Percentiles rank a stretch among this genome's conserved stretches.
These are phyloP conservation scores for Xanthia icteritia DNA, from an alignment of 2,888 invertebrate species.

Conservation along the genomic window DNA sequence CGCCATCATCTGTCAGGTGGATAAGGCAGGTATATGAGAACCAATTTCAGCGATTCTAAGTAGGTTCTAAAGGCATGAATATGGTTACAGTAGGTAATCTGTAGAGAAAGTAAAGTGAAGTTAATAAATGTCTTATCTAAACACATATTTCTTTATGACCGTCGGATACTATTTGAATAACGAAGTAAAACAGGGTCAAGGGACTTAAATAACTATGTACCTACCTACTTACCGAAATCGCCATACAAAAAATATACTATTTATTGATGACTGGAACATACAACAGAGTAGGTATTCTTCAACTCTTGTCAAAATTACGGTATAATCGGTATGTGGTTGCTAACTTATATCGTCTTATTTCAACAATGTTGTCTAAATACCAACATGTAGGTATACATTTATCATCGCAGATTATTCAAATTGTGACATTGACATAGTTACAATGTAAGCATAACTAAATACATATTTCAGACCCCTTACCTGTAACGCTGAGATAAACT, in stretches of 20 bases:
- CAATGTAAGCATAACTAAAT: neutral
- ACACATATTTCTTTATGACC: slow-evolving; percentile 1
- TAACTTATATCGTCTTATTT: neutral
- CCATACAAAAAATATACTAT: too few relatives aligned
- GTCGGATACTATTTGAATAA: neutral
- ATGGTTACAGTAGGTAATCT: neutral
- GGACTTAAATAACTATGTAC: too few relatives aligned
- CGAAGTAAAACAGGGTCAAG: slow-evolving; percentile 9
- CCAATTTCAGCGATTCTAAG: neutral
- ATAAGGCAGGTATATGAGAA: neutral
- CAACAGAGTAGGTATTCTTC: too few relatives aligned
- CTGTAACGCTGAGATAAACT: slow-evolving; percentile 3
- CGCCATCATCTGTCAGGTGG: neutral
- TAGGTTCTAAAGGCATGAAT: neutral
- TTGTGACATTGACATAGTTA: slow-evolving; percentile 35
- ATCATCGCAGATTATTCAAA: slow-evolving; percentile 24
- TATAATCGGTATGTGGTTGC: neutral
- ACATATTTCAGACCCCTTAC: slow-evolving; percentile 27
- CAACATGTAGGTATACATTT: neutral
- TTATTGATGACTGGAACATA: too few relatives aligned
- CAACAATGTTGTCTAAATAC: slow-evolving; percentile 1
- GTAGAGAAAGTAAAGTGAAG: neutral
- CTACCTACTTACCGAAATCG: neutral
- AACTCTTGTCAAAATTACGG: neutral
- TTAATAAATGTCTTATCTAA: neutral